Conservation (phyloP, 2,113 vertebrate species). For the Protomyctophum bolini region DNA sequence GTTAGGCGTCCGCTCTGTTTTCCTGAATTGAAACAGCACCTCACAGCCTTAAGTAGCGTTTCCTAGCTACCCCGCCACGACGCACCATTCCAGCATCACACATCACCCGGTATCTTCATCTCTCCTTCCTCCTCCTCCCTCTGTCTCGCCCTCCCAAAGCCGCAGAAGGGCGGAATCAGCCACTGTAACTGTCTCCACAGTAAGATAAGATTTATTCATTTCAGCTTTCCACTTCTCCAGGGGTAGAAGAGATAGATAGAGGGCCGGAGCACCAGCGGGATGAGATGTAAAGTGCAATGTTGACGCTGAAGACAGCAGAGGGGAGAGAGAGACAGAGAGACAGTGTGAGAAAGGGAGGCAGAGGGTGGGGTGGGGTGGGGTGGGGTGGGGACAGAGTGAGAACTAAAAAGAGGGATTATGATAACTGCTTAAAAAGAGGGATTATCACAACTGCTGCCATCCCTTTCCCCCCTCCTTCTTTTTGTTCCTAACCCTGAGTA, state of each 20-base stretch:
- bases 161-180: conserved; percentile 7
- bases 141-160: neutral
- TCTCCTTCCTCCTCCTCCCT: neutral
- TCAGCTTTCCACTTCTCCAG: conserved; percentile 28
- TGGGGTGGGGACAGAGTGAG: neutral
- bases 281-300: conserved; percentile 9
- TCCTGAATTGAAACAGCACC: neutral
- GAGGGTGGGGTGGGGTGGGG: too few species aligned
- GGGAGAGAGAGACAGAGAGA: conserved; percentile 3
- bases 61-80: neutral
- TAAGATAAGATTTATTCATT: conserved; percentile 35
- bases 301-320: conserved; percentile 32
- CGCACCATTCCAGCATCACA: too few species aligned
- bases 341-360: neutral
- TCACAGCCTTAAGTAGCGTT: neutral
- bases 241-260: neutral
- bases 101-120: neutral
- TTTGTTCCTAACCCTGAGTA: conserved; percentile 21
- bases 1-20: neutral
- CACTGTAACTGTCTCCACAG: conserved; percentile 8
- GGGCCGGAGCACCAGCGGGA: neutral
- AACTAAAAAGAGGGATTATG: conserved; percentile 39
- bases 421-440: conserved; percentile 39
- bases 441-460: conserved; percentile 40
- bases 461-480: neutral